Evolutionary conservation across 1,140 invertebrate species (phyloP), one percentile per base, ranked within the genome.

Genomic region (Mercenaria mercenaria): DNA sequence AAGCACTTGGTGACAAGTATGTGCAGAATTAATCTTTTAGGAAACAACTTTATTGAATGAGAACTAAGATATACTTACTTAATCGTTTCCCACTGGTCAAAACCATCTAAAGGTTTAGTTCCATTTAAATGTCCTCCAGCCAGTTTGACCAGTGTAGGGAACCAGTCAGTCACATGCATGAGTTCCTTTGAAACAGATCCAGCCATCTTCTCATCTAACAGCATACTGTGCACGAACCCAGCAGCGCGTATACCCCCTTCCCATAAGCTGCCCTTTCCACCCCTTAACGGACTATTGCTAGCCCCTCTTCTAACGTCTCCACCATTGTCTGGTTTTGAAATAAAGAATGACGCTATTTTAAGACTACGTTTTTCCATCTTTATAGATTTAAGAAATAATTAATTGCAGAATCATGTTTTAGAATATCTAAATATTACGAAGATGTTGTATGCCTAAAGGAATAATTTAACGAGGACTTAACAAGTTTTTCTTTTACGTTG

Each of bases 231-330:
- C 0, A 93, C 93, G 72, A 94, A 94, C 0, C 90, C 92, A 10
- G 91, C 67, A 23, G 90, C 91, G 18, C 84, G 84, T 6, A 92
- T 94, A 11, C 96, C 96, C 29, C 96, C 96, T 91, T 96, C 96
- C 95, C 96, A 96, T 29, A 96, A 79, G 3, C 95, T 94, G 23
- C 93, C 94, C 88, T 96, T 96, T 80, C 93, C 92, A 20, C 96
- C 96, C 74, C 96, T 84, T 8, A 96, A 85, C 0, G 96, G 96
- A 85, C 90, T 95, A 90, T 96, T 96, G 59, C 94, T 96, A 23
- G 15, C 52, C 2, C 52, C 52, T 15, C 3, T 23, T 15, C 89
- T 81, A 3, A 93, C 77, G 29, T 93, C 92, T 13, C 96, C 96
- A 29, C 96, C 96, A 91, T 96, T 96, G 23, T 56, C 52, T 56